A percentile compares a stretch with the other conserved stretches of the same genome.
These are phyloP conservation scores for Varanus komodoensis DNA, from an alignment of 2,113 vertebrate genomes.

Conservation along the genomic window DNA sequence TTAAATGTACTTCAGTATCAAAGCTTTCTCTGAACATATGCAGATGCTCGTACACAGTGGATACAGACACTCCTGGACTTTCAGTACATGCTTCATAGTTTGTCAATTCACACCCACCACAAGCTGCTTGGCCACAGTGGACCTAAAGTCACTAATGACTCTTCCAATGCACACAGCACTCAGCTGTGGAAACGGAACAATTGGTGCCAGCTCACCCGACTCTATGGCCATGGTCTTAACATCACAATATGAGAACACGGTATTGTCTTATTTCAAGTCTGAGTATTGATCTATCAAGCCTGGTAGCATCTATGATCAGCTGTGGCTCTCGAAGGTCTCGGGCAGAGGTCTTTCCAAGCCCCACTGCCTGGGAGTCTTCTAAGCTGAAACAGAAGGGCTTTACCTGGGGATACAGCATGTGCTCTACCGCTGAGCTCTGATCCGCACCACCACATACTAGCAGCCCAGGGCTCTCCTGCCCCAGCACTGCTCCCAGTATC, in stretches of 20 bases:
- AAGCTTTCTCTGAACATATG: constrained; percentile 1
- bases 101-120: not conserved
- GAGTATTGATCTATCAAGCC: too few species aligned
- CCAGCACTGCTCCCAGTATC: not conserved
- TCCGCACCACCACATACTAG: not conserved
- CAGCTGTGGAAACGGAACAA: not conserved
- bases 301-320: not conserved
- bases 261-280: not conserved
- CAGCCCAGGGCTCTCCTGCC: not conserved
- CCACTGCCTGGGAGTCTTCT: not conserved
- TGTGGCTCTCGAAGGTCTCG: not conserved
- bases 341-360: not conserved
- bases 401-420: not conserved
- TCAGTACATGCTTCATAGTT: not conserved
- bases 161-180: not conserved
- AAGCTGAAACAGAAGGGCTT: not conserved
- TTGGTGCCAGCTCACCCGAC: not conserved
- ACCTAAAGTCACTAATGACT: not conserved
- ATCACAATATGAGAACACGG: too few species aligned
- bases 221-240: not conserved
- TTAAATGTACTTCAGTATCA: not conserved
- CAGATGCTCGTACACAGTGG: too few species aligned
- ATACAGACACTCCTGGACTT: not conserved
- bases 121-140: not conserved
- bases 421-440: not conserved